Conservation (phyloP, 2,113 vertebrate genomes). For the Zeus faber region DNA sequence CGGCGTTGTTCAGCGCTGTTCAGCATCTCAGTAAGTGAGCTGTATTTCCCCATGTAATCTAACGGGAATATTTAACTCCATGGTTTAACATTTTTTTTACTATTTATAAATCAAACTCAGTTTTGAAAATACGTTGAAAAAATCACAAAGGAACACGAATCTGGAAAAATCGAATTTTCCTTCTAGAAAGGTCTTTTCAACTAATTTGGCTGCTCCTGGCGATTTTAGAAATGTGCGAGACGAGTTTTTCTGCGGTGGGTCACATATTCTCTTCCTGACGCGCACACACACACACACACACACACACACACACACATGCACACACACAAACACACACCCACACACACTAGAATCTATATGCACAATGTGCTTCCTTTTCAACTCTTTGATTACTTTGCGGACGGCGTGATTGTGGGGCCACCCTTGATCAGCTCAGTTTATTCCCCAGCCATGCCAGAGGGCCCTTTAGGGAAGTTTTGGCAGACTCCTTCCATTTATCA, state of each 20-base stretch:
- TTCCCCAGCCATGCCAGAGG: conserved; percentile 64
- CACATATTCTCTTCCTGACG: conserved; percentile 34
- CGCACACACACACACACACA: conserved; percentile 32
- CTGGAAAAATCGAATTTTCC: no score
- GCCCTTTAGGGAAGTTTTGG: conserved; percentile 69
- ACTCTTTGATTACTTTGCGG: conserved; percentile 64
- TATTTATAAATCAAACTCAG: no score
- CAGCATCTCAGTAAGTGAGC: no score
- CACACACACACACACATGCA: conserved; percentile 1
- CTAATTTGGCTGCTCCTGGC: no score
- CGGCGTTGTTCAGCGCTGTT: no score
- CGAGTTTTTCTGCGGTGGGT: conserved; percentile 47
- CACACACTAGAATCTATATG: conserved; percentile 41
- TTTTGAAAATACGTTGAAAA: no score
- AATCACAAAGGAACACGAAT: no score
- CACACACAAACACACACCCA: conserved; percentile 3
- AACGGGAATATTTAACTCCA: no score
- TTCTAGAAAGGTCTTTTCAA: no score
- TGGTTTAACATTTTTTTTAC: no score
- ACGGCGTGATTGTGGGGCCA: conserved; percentile 66
- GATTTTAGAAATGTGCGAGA: neutral
- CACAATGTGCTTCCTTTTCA: conserved; percentile 45
- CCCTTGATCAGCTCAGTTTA: conserved; percentile 69
- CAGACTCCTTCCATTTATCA: conserved; percentile 68
- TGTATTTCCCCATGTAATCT: no score